Conservation (phyloP, 2,888 invertebrate species). For the Aphidius colemani region DNA sequence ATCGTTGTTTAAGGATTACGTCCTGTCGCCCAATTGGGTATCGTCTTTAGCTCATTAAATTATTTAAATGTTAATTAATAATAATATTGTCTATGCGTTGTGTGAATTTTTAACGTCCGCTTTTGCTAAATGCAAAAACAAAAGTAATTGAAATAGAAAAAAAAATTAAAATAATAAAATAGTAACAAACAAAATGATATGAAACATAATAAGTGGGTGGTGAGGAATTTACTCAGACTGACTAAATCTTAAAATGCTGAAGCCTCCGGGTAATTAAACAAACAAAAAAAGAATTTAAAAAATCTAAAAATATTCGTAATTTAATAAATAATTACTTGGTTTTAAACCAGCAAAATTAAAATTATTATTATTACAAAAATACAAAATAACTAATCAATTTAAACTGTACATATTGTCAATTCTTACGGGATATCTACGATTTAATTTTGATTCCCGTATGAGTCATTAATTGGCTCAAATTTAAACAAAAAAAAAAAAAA, state of each 20-base stretch:
- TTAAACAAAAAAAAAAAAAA: too few species aligned
- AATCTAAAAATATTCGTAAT: too few species aligned
- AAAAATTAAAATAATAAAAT: slow-evolving; percentile 14
- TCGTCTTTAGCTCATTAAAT: slow-evolving; percentile 8
- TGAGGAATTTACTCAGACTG: slow-evolving; percentile 33
- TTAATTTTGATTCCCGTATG: too few species aligned
- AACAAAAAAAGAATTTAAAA: too few species aligned
- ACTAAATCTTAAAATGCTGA: slow-evolving; percentile 23
- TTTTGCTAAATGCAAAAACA: slow-evolving; percentile 21
- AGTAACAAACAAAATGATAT: slow-evolving; percentile 9
- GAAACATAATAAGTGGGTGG: slow-evolving; percentile 3
- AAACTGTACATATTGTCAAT: too few species aligned
- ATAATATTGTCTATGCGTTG: slow-evolving; percentile 11
- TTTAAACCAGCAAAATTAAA: too few species aligned
- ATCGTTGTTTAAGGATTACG: not conserved
- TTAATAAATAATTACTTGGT: too few species aligned
- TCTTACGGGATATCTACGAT: too few species aligned
- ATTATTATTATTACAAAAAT: too few species aligned
- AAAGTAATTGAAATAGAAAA: slow-evolving; percentile 2
- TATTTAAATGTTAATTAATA: slow-evolving; percentile 4
- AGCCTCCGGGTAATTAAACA: not conserved
- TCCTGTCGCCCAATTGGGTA: slow-evolving; percentile 10
- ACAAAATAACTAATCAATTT: too few species aligned
- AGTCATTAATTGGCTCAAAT: too few species aligned
- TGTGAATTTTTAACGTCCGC: slow-evolving; percentile 32